Conservation (phyloP, 1,140 invertebrate species). For the Macrocentrus cingulum region DNA sequence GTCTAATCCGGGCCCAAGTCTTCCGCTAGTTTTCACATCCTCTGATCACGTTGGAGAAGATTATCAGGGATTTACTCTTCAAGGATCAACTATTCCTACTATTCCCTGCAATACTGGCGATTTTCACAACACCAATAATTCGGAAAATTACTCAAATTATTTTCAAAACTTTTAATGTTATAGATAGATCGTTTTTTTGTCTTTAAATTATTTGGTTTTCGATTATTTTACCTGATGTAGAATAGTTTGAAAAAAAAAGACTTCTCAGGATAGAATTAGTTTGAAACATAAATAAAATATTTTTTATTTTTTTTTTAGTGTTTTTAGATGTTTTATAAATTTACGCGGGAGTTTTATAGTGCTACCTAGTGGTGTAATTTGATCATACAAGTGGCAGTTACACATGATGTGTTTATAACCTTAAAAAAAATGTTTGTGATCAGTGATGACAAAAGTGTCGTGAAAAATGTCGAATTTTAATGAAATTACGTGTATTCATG, state of each 20-base stretch:
- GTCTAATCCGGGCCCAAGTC: slow-evolving; percentile 54
- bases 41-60: slow-evolving; percentile 43
- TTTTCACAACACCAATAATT: slow-evolving; percentile 43
- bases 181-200: neutral
- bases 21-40: slow-evolving; percentile 65
- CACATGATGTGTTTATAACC: slow-evolving; percentile 11
- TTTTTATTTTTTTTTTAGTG: no score
- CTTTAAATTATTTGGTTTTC: no score
- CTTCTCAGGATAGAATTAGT: no score
- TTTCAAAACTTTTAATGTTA: slow-evolving; percentile 40
- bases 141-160: slow-evolving; percentile 39
- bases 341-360: no score
- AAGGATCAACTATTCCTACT: slow-evolving; percentile 69
- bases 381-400: no score
- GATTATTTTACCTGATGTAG: no score
- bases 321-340: no score
- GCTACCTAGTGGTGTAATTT: neutral
- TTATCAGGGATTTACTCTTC: slow-evolving; percentile 70
- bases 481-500: slow-evolving; percentile 4
- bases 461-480: slow-evolving; percentile 9
- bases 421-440: neutral
- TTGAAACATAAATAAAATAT: no score
- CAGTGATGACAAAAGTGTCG: slow-evolving; percentile 1
- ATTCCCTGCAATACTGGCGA: slow-evolving; percentile 74
- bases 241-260: no score